phyloP scores from a whole-genome alignment of 2,888 invertebrate species.

The Callimorpha dominula region DNA sequence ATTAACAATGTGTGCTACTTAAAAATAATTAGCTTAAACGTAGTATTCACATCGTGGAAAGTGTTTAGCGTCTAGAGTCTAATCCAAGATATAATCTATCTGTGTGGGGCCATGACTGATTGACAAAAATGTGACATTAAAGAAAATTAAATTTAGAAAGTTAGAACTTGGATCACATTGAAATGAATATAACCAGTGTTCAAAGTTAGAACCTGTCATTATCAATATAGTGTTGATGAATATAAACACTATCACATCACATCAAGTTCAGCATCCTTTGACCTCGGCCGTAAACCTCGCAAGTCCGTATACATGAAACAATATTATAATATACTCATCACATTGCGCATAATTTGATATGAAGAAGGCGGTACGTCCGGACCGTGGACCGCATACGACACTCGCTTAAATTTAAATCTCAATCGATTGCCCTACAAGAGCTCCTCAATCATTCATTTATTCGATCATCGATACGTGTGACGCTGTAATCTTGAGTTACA shows the following conservation, averaged over 20 bases:
- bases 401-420: conserved; percentile 50
- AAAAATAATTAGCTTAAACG: too few relatives aligned
- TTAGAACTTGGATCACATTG: too few relatives aligned
- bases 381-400: conserved; percentile 39
- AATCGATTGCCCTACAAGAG: conserved; percentile 41
- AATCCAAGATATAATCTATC: too few relatives aligned
- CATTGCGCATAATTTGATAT: conserved; percentile 42
- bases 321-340: conserved; percentile 45
- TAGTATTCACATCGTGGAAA: too few relatives aligned
- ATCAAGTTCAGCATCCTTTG: conserved; percentile 22
- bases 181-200: too few relatives aligned
- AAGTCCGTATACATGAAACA: conserved; percentile 40
- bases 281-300: conserved; percentile 27
- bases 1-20: too few relatives aligned
- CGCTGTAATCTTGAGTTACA: conserved; percentile 34
- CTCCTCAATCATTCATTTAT: conserved; percentile 42
- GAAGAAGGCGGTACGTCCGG: conserved; percentile 24
- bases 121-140: too few relatives aligned
- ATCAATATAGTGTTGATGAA: background rate
- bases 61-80: too few relatives aligned
- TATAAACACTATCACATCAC: background rate
- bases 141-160: too few relatives aligned
- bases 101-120: too few relatives aligned
- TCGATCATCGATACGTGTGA: conserved; percentile 39
- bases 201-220: background rate